phyloP scores from a whole-genome alignment of 2,888 invertebrate species.

The Ectobius pallidus region DNA sequence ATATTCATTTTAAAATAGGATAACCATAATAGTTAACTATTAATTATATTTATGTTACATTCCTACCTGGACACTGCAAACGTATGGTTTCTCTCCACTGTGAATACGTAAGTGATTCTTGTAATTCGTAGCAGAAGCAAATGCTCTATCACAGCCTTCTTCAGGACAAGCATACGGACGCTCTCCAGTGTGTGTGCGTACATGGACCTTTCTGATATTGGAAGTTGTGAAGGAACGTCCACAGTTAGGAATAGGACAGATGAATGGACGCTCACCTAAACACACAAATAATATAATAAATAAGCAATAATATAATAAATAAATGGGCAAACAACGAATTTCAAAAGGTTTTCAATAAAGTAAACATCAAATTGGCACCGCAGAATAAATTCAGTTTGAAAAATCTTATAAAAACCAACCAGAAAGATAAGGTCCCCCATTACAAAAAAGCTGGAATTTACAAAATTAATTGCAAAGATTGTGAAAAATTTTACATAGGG shows the following conservation, averaged over 20 bases:
- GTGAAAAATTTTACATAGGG: no score
- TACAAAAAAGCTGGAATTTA: no score
- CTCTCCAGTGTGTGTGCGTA: constrained; percentile 71
- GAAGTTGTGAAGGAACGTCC: constrained; percentile 70
- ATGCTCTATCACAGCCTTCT: constrained; percentile 65
- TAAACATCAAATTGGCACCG: no score
- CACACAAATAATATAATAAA: neutral
- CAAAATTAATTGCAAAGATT: no score
- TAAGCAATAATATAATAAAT: neutral
- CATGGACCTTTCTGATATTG: constrained; percentile 70
- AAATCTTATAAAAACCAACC: no score
- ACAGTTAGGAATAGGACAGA: constrained; percentile 58
- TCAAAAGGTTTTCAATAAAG: neutral
- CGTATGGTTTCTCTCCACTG: constrained; percentile 71
- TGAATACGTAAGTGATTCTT: constrained; percentile 73
- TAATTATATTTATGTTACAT: no score
- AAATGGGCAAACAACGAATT: neutral
- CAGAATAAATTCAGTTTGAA: no score
- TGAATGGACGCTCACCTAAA: constrained; percentile 51
- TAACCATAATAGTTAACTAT: no score
- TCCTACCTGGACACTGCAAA: constrained; percentile 61
- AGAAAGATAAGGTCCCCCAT: no score
- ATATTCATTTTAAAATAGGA: no score
- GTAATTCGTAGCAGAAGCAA: constrained; percentile 71
- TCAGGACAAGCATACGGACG: constrained; percentile 67